Evolutionary conservation across 1,140 invertebrate species (phyloP).

Genomic region (Drosophila mojavensis): DNA sequence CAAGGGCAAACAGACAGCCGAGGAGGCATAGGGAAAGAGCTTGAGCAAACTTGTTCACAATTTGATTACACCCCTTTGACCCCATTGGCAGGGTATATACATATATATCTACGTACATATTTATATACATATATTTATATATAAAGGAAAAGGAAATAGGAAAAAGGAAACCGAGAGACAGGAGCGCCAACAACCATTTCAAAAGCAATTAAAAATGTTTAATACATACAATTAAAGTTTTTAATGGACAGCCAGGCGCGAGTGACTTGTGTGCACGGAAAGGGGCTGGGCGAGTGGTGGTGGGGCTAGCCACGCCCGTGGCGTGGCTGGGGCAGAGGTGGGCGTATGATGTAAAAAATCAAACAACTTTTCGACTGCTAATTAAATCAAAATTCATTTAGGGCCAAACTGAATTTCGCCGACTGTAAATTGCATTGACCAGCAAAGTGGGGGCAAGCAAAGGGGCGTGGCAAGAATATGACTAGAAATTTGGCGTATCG

Average conservation of each 20-base stretch:
- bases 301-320: background rate
- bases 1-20: too few relatives aligned
- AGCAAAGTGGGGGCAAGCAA: background rate
- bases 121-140: background rate
- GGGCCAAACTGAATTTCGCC: slow-evolving; percentile 57
- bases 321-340: background rate
- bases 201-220: slow-evolving; percentile 75
- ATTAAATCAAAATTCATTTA: slow-evolving; percentile 54
- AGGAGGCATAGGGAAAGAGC: too few relatives aligned
- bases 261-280: background rate
- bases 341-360: slow-evolving; percentile 41
- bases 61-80: slow-evolving; percentile 17
- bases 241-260: slow-evolving; percentile 52
- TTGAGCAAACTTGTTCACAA: background rate
- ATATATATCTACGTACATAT: too few relatives aligned
- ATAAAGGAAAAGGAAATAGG: slow-evolving; percentile 7
- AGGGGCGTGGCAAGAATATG: background rate
- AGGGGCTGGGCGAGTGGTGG: too few relatives aligned
- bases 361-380: slow-evolving; percentile 55
- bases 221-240: slow-evolving; percentile 72
- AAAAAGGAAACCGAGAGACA: slow-evolving; percentile 47
- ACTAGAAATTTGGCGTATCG: slow-evolving; percentile 14
- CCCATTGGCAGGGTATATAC: slow-evolving; percentile 11
- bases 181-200: slow-evolving; percentile 40
- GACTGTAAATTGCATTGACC: slow-evolving; percentile 30